These are phyloP conservation scores for Boulengeromyrus knoepffleri DNA, from an alignment of 2,113 vertebrate genomes.

Conservation along the genomic window DNA sequence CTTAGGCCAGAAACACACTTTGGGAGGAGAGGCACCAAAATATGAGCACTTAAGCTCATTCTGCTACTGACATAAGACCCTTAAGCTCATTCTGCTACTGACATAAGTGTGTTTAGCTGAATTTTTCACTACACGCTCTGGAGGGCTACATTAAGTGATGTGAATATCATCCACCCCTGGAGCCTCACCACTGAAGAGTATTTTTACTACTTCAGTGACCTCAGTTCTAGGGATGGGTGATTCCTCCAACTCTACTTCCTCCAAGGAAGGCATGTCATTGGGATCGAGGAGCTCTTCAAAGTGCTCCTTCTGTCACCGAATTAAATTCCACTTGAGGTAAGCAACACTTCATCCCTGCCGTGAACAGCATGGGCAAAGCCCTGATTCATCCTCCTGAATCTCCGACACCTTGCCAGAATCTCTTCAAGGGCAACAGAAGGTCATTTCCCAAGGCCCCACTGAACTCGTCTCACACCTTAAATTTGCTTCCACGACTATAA, in stretches of 20 bases:
- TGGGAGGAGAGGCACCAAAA: background rate
- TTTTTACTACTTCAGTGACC: background rate
- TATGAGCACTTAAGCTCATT: background rate
- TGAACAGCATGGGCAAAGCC: background rate
- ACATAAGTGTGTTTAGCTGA: no score
- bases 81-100: no score
- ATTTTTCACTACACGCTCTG: no score
- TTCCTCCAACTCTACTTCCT: background rate
- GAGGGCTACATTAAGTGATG: background rate
- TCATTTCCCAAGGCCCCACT: background rate
- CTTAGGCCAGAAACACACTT: background rate
- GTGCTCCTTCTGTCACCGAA: background rate
- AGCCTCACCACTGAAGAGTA: background rate
- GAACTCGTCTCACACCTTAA: background rate
- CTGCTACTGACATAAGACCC: no score
- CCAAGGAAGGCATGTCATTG: background rate
- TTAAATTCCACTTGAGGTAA: background rate
- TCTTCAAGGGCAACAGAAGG: background rate
- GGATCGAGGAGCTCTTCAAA: background rate
- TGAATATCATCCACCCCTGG: background rate
- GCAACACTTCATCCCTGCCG: background rate
- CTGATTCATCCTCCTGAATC: background rate
- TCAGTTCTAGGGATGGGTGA: background rate
- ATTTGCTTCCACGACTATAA: background rate
- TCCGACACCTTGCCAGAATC: background rate